These are phyloP conservation scores for Ceyx melanurus DNA, from an alignment of 2,113 vertebrate species.

Conservation along the genomic window DNA sequence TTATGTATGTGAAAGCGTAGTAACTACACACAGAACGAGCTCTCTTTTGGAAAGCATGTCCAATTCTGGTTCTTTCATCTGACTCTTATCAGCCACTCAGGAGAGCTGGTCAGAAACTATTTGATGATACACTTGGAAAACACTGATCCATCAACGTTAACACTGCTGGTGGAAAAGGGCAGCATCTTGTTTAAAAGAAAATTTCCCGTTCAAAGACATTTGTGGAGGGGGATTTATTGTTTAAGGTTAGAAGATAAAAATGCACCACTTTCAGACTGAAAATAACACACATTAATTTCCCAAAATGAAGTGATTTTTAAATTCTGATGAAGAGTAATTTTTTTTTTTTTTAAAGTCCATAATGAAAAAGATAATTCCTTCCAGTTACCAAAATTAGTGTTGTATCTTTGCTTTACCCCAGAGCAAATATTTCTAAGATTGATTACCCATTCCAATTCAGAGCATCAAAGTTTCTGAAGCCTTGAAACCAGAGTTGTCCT, in stretches of 20 bases:
- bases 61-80: background rate
- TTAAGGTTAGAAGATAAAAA: background rate
- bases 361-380: background rate
- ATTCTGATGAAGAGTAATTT: background rate
- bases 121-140: background rate
- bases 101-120: background rate
- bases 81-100: background rate
- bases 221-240: background rate
- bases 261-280: background rate
- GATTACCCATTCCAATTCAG: background rate
- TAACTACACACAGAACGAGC: background rate
- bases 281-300: background rate
- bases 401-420: background rate
- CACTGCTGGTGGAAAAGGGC: background rate
- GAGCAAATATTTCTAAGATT: background rate
- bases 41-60: background rate
- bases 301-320: background rate
- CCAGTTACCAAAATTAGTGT: background rate
- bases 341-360: background rate
- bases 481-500: background rate
- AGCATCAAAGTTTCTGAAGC: background rate
- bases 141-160: background rate
- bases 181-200: background rate
- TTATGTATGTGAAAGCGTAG: background rate
- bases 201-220: background rate